These are phyloP conservation scores for Tenrec ecaudatus DNA, from an alignment of 2,113 vertebrate genomes.

Conservation along the genomic window DNA sequence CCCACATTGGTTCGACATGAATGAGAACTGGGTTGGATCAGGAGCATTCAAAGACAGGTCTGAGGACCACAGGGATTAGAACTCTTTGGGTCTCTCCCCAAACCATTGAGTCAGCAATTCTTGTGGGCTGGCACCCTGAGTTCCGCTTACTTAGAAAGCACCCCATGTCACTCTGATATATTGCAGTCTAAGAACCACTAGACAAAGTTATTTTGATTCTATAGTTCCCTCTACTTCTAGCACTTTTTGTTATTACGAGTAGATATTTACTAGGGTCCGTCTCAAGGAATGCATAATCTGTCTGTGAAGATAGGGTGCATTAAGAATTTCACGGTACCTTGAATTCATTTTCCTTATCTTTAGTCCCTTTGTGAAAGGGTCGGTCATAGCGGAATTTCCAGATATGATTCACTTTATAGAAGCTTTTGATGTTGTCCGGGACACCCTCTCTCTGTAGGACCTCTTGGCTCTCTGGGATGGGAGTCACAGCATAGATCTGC, in stretches of 20 bases:
- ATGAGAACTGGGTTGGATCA: neutral
- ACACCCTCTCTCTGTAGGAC: slow-evolving; percentile 97
- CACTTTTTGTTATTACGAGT: neutral
- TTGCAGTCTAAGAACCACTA: neutral
- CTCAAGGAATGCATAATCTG: neutral
- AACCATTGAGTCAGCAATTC: neutral
- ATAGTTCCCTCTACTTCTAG: neutral
- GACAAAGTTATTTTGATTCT: neutral
- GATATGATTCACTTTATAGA: slow-evolving; percentile 99
- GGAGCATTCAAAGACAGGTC: neutral
- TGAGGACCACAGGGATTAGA: neutral
- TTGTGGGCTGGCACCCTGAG: neutral
- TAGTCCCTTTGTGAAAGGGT: slow-evolving; percentile 98
- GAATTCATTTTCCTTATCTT: slow-evolving; percentile 99
- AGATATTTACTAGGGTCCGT: neutral
- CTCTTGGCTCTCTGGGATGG: slow-evolving; percentile 98
- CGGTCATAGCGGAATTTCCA: slow-evolving; percentile 98
- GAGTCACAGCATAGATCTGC: slow-evolving; percentile 98
- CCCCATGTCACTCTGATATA: neutral
- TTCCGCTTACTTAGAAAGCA: neutral
- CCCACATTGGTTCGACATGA: neutral
- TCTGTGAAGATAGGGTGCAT: neutral
- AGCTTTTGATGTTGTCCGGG: slow-evolving; percentile 99
- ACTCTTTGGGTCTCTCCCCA: neutral
- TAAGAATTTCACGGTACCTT: slow-evolving; percentile 89